phyloP scores from a whole-genome alignment of 2,888 invertebrate genomes.

The Tridacna gigas region DNA sequence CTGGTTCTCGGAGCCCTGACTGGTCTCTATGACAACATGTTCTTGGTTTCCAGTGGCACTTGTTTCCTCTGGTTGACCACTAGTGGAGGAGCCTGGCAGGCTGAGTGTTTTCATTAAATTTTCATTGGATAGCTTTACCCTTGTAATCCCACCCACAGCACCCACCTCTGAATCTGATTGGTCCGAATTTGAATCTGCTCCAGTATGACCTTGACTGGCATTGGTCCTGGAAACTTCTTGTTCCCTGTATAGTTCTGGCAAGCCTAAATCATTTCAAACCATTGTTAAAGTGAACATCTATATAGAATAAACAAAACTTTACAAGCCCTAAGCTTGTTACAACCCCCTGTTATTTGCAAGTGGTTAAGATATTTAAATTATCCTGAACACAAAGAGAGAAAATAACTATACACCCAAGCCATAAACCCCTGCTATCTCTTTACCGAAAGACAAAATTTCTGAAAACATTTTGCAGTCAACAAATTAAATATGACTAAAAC shows the following conservation, averaged over 20 bases:
- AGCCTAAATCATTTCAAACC: conserved; percentile 41
- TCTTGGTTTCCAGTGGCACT: not conserved
- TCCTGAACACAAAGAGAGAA: too few relatives aligned
- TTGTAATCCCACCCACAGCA: conserved; percentile 62
- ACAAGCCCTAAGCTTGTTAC: too few relatives aligned
- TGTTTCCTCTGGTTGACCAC: conserved; percentile 7
- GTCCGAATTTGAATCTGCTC: conserved; percentile 50
- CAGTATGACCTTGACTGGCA: conserved; percentile 9
- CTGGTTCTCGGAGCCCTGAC: conserved; percentile 41
- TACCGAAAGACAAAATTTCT: too few relatives aligned
- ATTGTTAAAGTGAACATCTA: too few relatives aligned
- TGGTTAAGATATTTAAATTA: too few relatives aligned
- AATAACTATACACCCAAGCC: too few relatives aligned
- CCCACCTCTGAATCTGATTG: conserved; percentile 60
- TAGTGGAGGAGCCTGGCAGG: not conserved
- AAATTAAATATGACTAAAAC: too few relatives aligned
- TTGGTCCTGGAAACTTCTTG: conserved; percentile 49
- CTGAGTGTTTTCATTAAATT: conserved; percentile 43
- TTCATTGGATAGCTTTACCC: conserved; percentile 44
- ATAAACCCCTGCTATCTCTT: too few relatives aligned
- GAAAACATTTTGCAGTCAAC: too few relatives aligned
- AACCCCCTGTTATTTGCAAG: too few relatives aligned
- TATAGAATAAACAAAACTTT: too few relatives aligned
- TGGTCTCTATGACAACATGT: conserved; percentile 46
- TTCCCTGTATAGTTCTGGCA: conserved; percentile 56